Evolutionary conservation across 2,888 invertebrate species (phyloP), one percentile per base, ranked within the genome.

Genomic region (Acanthoscelides obtectus): DNA sequence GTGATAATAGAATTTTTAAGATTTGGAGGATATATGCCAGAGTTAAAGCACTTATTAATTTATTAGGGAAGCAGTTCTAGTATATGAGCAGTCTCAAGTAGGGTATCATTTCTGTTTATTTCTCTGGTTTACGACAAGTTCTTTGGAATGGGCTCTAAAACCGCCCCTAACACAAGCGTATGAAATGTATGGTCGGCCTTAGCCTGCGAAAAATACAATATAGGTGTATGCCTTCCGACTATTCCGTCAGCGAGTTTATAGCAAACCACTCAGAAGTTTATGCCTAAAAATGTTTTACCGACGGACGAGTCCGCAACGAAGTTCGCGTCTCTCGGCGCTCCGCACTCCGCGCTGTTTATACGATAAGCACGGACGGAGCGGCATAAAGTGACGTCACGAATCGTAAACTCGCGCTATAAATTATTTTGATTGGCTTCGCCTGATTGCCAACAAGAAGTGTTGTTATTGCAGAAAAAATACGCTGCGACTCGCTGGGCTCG

Each of bases 341-440:
- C 73, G 76, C 76, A 77, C 74, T 75, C 76, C 73, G 76, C 70
- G 75, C 77, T 81, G 81, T 82, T 82, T 82, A 79, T 79, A 79
- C 80, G 80, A 78, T 76, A 79, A 77, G 81, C 82, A 82, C 81
- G 81, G 78, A 79, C 79, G 75, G 75, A 79, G 79, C 79, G 72
- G 76, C 81, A 81, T 82, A 80, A 82, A 82, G 73, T 82, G 82
- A 82, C 82, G 83, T 82, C 81, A 80, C 78, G 77, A 80, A 79
- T 81, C 82, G 80, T 83, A 82, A 83, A 83, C 78, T 76, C 78
- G 78, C 74, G 80, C 79, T 80, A 81, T 83, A 83, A 83, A 83
- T 83, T 81, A 82, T 80, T 81, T 81, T 80, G 81, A 83, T 83
- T 82, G 79, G 83, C 80, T 80, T 80, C 79, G 81, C 80, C 80